Evolutionary conservation across 2,113 vertebrate genomes (phyloP).

Genomic region (Channa argus): DNA sequence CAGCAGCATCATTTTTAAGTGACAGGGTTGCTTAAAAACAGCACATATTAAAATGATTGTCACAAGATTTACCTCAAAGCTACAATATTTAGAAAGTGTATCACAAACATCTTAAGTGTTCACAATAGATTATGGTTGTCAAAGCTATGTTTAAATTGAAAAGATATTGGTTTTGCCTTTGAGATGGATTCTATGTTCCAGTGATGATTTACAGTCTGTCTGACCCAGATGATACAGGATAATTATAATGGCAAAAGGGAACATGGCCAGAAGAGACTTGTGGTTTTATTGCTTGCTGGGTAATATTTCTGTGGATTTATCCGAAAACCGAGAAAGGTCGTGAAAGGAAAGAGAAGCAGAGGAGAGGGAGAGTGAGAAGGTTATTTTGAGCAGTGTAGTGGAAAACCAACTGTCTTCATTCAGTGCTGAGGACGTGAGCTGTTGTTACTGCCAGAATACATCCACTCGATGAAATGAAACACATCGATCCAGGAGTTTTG

Average conservation of each 20-base stretch:
- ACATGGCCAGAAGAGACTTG: conserved; percentile 37
- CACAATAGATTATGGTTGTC: too few relatives aligned
- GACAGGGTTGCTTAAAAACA: too few relatives aligned
- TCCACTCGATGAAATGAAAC: conserved; percentile 37
- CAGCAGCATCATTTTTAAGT: too few relatives aligned
- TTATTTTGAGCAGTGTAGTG: background rate
- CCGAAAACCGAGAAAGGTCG: conserved; percentile 60
- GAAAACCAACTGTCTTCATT: conserved; percentile 20
- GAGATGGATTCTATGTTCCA: conserved; percentile 22
- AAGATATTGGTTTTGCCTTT: conserved; percentile 12
- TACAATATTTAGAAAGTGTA: too few relatives aligned
- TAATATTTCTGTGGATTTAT: conserved; percentile 50
- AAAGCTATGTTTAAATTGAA: too few relatives aligned
- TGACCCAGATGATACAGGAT: conserved; percentile 56
- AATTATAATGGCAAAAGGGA: conserved; percentile 67
- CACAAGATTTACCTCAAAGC: too few relatives aligned
- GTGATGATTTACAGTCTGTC: conserved; percentile 33
- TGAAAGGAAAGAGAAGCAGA: conserved; percentile 16
- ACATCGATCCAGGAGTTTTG: conserved; percentile 44
- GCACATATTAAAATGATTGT: too few relatives aligned
- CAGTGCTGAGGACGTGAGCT: conserved; percentile 11
- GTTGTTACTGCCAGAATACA: conserved; percentile 41
- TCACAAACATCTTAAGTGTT: too few relatives aligned
- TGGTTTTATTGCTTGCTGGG: conserved; percentile 49
- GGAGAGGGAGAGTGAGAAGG: conserved; percentile 13